Evolutionary conservation across 2,888 invertebrate genomes (phyloP), one percentile per base, ranked within the genome.

Genomic region (Troides oblongomaculatus): DNA sequence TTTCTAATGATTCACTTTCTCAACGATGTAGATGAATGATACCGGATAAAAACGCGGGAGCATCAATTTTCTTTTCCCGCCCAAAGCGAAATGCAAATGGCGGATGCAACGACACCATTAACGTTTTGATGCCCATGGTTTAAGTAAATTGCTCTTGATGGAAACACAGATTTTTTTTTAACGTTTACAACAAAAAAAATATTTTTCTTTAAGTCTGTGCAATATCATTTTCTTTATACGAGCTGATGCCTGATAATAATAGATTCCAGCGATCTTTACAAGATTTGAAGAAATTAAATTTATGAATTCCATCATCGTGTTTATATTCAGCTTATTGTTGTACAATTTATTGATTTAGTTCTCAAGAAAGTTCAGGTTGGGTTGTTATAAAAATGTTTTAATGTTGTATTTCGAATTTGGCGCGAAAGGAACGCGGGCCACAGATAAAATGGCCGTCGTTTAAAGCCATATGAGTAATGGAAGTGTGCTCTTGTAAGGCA

Each of bases 1-100:
- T 85, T 85, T 86, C 84, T 87, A 86, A 87, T 85, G 84, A 83
- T 85, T 85, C 76, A 84, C 84, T 88, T 87, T 88, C 87, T 74
- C 81, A 70, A 53, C 62, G 71, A 53, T 71, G 76, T 79, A 77
- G 81, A 78, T 80, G 78, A 80, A 80, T 78, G 77, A 78, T 77
- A 81, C 71, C 58, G 66, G 56, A 64, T 80, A 85, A 78, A 83
- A 85, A 85, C 80, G 80, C 80, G 78, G 82, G 77, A 77, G 79
- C 80, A 74, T 74, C 79, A 81, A 84, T 87, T 89, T 87, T 86
- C 85, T 82, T 86, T 85, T 84, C 76, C 81, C 81, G 81, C 77
- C 80, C 78, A 81, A 82, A 84, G 81, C 84, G 83, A 87, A 88
- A 88, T 85, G 86, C 83, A 85, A 88, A 87, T 86, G 81, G 81